phyloP scores from a whole-genome alignment of 2,113 vertebrate species.

The Shinisaurus crocodilurus region DNA sequence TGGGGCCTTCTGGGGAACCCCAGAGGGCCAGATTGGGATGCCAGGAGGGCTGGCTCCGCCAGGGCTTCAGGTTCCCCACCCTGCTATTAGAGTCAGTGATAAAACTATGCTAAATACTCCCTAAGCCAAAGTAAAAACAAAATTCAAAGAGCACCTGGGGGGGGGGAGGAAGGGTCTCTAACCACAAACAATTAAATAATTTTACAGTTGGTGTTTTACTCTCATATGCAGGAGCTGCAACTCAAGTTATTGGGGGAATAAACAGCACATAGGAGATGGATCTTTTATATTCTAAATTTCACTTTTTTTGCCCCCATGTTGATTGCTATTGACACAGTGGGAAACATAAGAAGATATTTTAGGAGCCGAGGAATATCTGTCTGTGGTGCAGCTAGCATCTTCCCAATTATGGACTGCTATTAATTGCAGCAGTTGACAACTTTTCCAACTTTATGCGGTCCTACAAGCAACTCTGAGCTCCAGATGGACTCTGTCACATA shows the following conservation, averaged over 20 bases:
- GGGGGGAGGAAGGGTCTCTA: neutral
- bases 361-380: conserved; percentile 9
- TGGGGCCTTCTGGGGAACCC: too few relatives aligned
- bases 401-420: conserved; percentile 22
- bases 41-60: too few relatives aligned
- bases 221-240: neutral
- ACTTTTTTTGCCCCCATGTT: conserved; percentile 49
- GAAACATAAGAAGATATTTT: neutral
- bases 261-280: neutral
- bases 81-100: neutral
- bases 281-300: neutral
- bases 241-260: neutral
- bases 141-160: neutral
- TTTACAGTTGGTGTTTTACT: neutral
- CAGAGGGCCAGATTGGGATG: too few relatives aligned
- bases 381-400: conserved; percentile 25
- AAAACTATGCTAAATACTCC: neutral
- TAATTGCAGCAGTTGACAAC: conserved; percentile 45
- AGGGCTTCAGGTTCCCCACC: neutral
- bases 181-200: neutral
- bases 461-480: conserved; percentile 31
- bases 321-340: conserved; percentile 29
- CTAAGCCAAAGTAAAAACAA: neutral
- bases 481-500: neutral
- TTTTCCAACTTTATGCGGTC: conserved; percentile 14